Base-by-base conservation (phyloP, 2,888 invertebrate species). In the Camponotus fellah region DNA sequence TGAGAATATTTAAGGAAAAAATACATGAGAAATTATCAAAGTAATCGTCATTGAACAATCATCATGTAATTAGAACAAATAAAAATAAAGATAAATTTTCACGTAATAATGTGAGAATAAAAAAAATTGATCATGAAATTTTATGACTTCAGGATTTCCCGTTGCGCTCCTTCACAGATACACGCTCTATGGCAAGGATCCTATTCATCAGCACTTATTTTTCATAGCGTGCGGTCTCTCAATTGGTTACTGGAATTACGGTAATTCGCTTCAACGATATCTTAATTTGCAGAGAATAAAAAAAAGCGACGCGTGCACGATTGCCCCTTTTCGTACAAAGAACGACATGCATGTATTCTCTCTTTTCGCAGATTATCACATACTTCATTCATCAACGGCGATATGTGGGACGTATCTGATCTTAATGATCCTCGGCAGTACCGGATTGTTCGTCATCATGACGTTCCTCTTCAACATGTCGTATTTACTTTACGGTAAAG, bases 221-320 rank as follows among this genome's bases (percentile, higher is more conserved):
- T 98, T 98, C 93, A 96, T 97, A 9, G 34, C 95, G 0, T 96
- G 96, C 86, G 99, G 99, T 17, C 93, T 98, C 6, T 95, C 96
- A 2, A 95, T 99, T 88, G 98, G 98, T 71, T 97, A 96, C 90
- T 98, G 97, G 95, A 99, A 99, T 94, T 99, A 98, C 95, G 98
- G 99, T 96, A 94, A 95, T 94, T 88, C 65, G 1, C 14, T 43
- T 1, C 17, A 77, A 34, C 64, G n/a, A n/a, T 62, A 69, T 64
- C 43, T 82, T 37, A 49, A 66, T 58, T 26, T 14, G 21, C 34
- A 17, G n/a, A 9, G 40, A 43, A 60, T 46, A 32, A 64, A 46
- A 62, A 49, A 12, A 6, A 9, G 64, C 14, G 8, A 3, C 4
- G 21, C 34, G 32, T 21, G 21, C 58, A 32, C 3, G 10, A 34